A percentile compares a stretch with the other conserved stretches of the same genome.
Conservation (phyloP, 1,140 invertebrate species). For the Drosophila obscura region DNA sequence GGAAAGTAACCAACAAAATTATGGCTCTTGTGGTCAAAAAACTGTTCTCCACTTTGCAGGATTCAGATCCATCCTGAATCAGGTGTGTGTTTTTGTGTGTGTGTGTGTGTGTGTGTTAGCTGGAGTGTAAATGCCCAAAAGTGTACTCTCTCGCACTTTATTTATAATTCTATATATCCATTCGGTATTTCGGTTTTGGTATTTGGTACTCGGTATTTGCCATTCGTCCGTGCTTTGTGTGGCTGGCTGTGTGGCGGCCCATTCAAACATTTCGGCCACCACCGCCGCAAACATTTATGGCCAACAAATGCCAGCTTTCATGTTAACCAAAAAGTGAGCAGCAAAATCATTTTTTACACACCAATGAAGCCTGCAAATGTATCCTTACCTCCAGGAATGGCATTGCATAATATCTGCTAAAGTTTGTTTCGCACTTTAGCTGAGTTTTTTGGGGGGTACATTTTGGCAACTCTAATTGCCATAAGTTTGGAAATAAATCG, state of each 20-base stretch:
- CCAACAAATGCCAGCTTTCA: slow-evolving; percentile 75
- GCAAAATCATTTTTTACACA: slow-evolving; percentile 68
- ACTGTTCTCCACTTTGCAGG: slow-evolving; percentile 28
- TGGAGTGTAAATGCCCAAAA: slow-evolving; percentile 76
- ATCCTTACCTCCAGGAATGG: slow-evolving; percentile 8
- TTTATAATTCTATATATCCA: slow-evolving; percentile 48
- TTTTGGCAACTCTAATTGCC: no score
- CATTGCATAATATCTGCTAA: slow-evolving; percentile 15
- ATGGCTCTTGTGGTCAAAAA: slow-evolving; percentile 76
- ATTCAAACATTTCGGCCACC: slow-evolving; percentile 55
- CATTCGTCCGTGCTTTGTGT: slow-evolving; percentile 18
- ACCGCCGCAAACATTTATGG: slow-evolving; percentile 76
- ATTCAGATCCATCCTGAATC: background rate
- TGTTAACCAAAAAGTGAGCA: slow-evolving; percentile 57
- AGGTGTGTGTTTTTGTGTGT: slow-evolving; percentile 5
- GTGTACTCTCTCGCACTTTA: slow-evolving; percentile 48
- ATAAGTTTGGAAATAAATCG: no score
- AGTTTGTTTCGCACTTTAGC: background rate
- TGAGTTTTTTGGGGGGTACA: no score
- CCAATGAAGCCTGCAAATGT: slow-evolving; percentile 49
- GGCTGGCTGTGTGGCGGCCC: slow-evolving; percentile 40
- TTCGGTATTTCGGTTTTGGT: background rate
- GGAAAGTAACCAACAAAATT: slow-evolving; percentile 78
- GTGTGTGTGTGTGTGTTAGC: slow-evolving; percentile 37
- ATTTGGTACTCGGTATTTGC: no score